Evolutionary conservation across 2,113 vertebrate species (phyloP).

Genomic region (Anhinga rufa): DNA sequence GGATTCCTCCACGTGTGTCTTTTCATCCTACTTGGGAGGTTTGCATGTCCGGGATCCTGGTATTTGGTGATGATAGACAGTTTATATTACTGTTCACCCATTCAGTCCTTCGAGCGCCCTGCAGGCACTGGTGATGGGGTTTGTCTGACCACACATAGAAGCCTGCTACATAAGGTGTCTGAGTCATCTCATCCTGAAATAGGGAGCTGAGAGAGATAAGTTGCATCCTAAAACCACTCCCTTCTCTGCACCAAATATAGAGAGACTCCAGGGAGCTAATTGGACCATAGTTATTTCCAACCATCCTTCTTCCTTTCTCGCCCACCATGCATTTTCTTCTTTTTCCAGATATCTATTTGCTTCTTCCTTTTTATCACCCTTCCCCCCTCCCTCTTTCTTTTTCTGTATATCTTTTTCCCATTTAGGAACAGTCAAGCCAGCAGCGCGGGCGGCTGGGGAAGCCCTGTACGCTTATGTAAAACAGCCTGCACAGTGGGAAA

Average conservation of each 20-base stretch:
- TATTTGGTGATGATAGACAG: not conserved
- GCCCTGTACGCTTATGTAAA: not conserved
- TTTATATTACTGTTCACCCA: not conserved
- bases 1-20: fast-evolving
- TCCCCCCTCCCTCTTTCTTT: not conserved
- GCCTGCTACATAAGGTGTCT: not conserved
- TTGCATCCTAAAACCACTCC: not conserved
- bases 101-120: not conserved
- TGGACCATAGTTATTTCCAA: not conserved
- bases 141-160: not conserved
- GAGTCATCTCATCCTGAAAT: not conserved
- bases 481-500: fast-evolving
- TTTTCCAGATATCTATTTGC: not conserved
- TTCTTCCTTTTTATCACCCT: not conserved
- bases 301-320: not conserved
- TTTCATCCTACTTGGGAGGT: not conserved
- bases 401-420: not conserved
- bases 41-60: not conserved
- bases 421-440: not conserved
- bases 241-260: not conserved
- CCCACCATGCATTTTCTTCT: not conserved
- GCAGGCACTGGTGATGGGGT: not conserved
- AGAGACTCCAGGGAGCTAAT: not conserved
- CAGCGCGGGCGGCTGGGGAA: not conserved
- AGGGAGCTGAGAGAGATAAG: not conserved